These are phyloP conservation scores for Ptiloglossa arizonensis DNA, from an alignment of 1,140 invertebrate genomes.

Conservation along the genomic window DNA sequence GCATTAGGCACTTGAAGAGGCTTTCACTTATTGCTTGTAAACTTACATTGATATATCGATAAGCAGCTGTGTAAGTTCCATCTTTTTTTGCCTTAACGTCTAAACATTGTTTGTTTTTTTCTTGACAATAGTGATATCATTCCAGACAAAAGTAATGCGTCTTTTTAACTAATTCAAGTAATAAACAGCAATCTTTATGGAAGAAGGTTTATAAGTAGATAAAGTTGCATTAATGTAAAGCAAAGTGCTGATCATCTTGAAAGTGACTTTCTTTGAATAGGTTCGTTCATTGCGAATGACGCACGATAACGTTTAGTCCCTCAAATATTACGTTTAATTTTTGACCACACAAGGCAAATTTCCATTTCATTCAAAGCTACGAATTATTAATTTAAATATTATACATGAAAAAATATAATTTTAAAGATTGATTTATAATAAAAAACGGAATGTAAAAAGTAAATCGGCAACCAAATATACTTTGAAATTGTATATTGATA, in stretches of 20 bases:
- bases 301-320: constrained; percentile 44
- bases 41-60: not conserved
- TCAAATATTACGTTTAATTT: constrained; percentile 36
- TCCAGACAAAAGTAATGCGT: constrained; percentile 6
- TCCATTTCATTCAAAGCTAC: constrained; percentile 6
- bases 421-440: constrained; percentile 28
- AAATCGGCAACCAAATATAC: constrained; percentile 10
- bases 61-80: not conserved
- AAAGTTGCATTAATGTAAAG: constrained; percentile 3
- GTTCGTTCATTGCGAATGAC: constrained; percentile 21
- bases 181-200: not conserved
- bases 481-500: constrained; percentile 18
- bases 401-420: not conserved
- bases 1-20: constrained; percentile 32
- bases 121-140: not conserved
- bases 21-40: constrained; percentile 19
- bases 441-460: constrained; percentile 8
- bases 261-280: constrained; percentile 55
- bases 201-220: not conserved
- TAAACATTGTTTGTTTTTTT: not conserved
- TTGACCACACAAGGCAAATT: not conserved
- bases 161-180: constrained; percentile 7
- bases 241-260: constrained; percentile 58
- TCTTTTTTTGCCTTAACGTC: not conserved
- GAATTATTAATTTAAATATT: constrained; percentile 31